These are phyloP conservation scores for Drosophila pullipes DNA, from an alignment of 2,888 invertebrate genomes.

Conservation along the genomic window DNA sequence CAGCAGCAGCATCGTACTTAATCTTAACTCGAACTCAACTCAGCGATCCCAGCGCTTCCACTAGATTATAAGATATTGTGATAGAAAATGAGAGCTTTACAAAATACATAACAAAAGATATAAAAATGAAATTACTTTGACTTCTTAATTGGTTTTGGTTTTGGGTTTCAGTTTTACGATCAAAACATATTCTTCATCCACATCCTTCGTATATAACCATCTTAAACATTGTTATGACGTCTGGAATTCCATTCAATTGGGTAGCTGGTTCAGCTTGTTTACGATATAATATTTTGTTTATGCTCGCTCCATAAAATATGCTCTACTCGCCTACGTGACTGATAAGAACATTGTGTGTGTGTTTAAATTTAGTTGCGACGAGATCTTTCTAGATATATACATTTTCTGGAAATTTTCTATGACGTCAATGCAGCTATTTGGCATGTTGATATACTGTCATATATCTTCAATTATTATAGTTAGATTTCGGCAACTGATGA, in stretches of 20 bases:
- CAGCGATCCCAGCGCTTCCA: constrained; percentile 74
- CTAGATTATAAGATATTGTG: constrained; percentile 77
- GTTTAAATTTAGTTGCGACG: constrained; percentile 24
- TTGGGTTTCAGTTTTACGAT: constrained; percentile 25
- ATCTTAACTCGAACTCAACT: constrained; percentile 57
- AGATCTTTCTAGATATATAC: constrained; percentile 39
- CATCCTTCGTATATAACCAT: constrained; percentile 2
- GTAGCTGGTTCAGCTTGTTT: constrained; percentile 38
- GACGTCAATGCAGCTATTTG: constrained; percentile 34
- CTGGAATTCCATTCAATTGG: constrained; percentile 32
- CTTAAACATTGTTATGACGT: constrained; percentile 31
- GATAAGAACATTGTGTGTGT: constrained; percentile 39
- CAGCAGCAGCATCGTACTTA: constrained; percentile 60
- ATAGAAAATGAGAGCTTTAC: constrained; percentile 72
- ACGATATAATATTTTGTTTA: constrained; percentile 28
- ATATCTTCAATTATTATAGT: constrained; percentile 5
- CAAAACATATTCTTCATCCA: constrained; percentile 9
- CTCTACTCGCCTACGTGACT: constrained; percentile 38
- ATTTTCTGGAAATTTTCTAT: constrained; percentile 20
- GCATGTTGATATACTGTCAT: constrained; percentile 8
- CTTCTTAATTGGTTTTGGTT: constrained; percentile 40
- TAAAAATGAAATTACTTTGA: constrained; percentile 41
- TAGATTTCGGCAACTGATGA: not conserved
- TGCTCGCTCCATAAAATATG: constrained; percentile 37
- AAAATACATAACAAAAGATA: constrained; percentile 60